These are phyloP conservation scores for Labeo catla DNA, from an alignment of 2,113 vertebrate genomes.

Conservation along the genomic window DNA sequence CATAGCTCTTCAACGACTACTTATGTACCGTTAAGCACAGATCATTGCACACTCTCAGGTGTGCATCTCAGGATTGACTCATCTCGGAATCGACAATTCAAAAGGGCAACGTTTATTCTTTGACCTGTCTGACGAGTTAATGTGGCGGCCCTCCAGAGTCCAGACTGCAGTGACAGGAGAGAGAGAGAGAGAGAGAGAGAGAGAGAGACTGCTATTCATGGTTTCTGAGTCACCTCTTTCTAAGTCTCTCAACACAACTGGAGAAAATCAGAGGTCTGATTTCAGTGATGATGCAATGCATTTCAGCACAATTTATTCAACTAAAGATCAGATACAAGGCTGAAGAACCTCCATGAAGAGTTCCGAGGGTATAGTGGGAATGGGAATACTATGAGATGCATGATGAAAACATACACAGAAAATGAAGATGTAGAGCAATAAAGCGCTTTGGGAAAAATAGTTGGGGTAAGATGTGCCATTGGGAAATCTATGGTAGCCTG, in stretches of 20 bases:
- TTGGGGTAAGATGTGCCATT: not conserved
- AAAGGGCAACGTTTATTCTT: slow-evolving; percentile 24
- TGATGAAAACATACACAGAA: not conserved
- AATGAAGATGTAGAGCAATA: not conserved
- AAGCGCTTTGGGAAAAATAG: not conserved
- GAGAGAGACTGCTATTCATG: slow-evolving; percentile 40
- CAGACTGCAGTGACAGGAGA: slow-evolving; percentile 14
- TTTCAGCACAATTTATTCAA: slow-evolving; percentile 47
- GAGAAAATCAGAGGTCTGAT: slow-evolving; percentile 34
- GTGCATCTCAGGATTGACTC: slow-evolving; percentile 8
- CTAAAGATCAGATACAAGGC: slow-evolving; percentile 52
- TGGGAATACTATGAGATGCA: not conserved
- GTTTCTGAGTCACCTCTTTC: slow-evolving; percentile 39
- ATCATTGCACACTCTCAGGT: not conserved
- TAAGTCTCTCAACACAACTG: slow-evolving; percentile 42
- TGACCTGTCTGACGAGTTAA: slow-evolving; percentile 47
- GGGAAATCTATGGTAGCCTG: not conserved
- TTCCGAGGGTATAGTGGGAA: not conserved
- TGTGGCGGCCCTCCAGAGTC: not conserved
- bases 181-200: not conserved
- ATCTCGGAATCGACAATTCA: slow-evolving; percentile 10
- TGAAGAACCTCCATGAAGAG: slow-evolving; percentile 9
- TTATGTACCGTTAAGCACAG: slow-evolving; percentile 17
- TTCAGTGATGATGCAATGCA: slow-evolving; percentile 32
- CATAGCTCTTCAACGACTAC: not conserved